Conservation (phyloP, 2,797 vertebrate species). For the Danio kyathit region DNA sequence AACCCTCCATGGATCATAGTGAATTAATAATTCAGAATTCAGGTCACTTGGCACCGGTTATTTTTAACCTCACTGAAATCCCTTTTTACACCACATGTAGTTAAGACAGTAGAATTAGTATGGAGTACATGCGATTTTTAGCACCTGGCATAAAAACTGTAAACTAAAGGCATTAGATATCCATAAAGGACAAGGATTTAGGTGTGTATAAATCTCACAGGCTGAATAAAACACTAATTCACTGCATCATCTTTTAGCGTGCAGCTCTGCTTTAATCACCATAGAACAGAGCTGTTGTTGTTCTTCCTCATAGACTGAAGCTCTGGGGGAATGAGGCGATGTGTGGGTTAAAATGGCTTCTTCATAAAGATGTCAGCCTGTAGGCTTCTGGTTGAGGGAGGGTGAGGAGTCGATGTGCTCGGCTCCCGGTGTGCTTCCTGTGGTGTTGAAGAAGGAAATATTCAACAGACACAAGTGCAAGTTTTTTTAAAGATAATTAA, state of each 20-base stretch:
- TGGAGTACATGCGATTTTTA: not conserved
- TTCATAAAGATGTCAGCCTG: conserved; percentile 35
- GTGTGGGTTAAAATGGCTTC: conserved; percentile 26
- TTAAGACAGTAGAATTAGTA: conserved; percentile 26
- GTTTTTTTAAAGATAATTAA: not conserved
- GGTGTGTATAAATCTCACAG: not conserved
- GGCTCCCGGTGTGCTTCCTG: conserved; percentile 7
- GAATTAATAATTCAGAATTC: not conserved
- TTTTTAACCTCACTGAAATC: conserved; percentile 46
- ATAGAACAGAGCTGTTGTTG: conserved; percentile 10
- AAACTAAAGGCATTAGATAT: not conserved
- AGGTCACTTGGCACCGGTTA: conserved; percentile 42
- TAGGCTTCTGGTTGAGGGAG: not conserved
- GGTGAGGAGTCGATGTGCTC: conserved; percentile 18
- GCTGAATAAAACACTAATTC: not conserved
- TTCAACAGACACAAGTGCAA: not conserved
- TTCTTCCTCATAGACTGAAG: conserved; percentile 13
- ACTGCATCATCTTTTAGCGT: not conserved
- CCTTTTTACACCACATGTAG: conserved; percentile 13
- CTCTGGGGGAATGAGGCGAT: conserved; percentile 21
- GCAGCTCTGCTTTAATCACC: conserved; percentile 23
- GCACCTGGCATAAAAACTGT: not conserved
- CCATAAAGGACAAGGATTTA: not conserved
- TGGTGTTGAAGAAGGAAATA: not conserved
- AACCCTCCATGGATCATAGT: conserved; percentile 16